These are phyloP conservation scores for Antennarius maculatus DNA, from an alignment of 2,797 vertebrate species.

Conservation along the genomic window DNA sequence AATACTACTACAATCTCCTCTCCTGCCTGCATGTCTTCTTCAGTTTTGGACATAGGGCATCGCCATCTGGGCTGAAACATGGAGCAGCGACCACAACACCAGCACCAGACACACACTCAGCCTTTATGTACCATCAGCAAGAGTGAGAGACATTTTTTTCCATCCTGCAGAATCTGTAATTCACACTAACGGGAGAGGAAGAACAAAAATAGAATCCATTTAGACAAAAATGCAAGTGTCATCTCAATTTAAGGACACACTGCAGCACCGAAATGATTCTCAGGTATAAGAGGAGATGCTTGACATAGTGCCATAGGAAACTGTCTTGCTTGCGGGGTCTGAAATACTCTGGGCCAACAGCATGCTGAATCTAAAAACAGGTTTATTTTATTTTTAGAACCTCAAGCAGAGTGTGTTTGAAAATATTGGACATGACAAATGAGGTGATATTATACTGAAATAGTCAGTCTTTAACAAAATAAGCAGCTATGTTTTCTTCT, in stretches of 20 bases:
- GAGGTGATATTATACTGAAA: not conserved
- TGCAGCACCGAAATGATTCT: not conserved
- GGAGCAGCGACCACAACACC: constrained; percentile 45
- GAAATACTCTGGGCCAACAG: constrained; percentile 32
- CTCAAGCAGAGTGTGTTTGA: constrained; percentile 4
- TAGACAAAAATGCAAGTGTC: constrained; percentile 14
- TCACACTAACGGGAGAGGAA: not conserved
- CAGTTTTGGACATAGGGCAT: constrained; percentile 46
- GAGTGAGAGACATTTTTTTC: not conserved
- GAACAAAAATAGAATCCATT: not conserved
- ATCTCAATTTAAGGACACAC: constrained; percentile 19
- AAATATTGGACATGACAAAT: not conserved
- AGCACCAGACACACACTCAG: constrained; percentile 27
- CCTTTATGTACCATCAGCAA: constrained; percentile 16
- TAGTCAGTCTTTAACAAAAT: constrained; percentile 2
- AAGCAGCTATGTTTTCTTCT: not conserved
- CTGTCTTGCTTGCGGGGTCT: constrained; percentile 18
- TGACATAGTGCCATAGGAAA: not conserved
- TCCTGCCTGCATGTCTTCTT: constrained; percentile 53
- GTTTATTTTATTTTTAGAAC: constrained; percentile 21
- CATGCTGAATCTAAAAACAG: constrained; percentile 8
- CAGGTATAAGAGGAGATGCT: not conserved
- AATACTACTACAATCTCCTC: constrained; percentile 50
- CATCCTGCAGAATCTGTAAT: not conserved
- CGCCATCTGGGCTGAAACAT: constrained; percentile 73